Conservation (phyloP, 2,113 vertebrate species). For the Siphamia tubifer region DNA sequence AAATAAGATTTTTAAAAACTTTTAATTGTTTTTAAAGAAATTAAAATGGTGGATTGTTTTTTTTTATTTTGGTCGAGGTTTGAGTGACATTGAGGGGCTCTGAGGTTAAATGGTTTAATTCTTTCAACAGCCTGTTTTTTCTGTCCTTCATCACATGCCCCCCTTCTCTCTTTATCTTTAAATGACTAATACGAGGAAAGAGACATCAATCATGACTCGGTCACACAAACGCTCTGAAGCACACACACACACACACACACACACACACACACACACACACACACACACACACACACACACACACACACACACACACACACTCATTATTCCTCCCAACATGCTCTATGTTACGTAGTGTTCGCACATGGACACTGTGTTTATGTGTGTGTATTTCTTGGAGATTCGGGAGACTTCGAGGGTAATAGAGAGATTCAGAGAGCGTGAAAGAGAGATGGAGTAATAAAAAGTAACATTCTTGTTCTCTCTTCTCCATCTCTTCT, state of each 20-base stretch:
- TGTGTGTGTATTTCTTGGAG: conserved; percentile 19
- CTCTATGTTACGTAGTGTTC: background rate
- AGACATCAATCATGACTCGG: conserved; percentile 59
- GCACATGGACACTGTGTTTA: conserved; percentile 14
- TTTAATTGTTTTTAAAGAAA: too few relatives aligned
- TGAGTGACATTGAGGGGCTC: conserved; percentile 43
- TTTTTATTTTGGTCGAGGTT: background rate
- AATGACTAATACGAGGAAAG: conserved; percentile 44
- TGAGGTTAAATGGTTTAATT: conserved; percentile 63
- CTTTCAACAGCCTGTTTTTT: conserved; percentile 43
- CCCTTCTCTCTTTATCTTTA: conserved; percentile 48
- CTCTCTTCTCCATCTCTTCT: conserved; percentile 34
- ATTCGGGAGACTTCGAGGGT: conserved; percentile 40
- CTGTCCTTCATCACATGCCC: conserved; percentile 1
- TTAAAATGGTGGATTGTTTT: too few relatives aligned
- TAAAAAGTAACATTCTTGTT: conserved; percentile 46
- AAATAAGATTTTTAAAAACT: too few relatives aligned
- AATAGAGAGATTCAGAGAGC: conserved; percentile 54
- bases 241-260: background rate
- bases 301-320: background rate
- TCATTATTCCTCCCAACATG: conserved; percentile 19
- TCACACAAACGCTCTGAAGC: conserved; percentile 7
- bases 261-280: background rate
- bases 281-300: background rate
- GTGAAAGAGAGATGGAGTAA: conserved; percentile 68